Conservation (phyloP, 2,797 vertebrate species). For the Holocentrus rufus region DNA sequence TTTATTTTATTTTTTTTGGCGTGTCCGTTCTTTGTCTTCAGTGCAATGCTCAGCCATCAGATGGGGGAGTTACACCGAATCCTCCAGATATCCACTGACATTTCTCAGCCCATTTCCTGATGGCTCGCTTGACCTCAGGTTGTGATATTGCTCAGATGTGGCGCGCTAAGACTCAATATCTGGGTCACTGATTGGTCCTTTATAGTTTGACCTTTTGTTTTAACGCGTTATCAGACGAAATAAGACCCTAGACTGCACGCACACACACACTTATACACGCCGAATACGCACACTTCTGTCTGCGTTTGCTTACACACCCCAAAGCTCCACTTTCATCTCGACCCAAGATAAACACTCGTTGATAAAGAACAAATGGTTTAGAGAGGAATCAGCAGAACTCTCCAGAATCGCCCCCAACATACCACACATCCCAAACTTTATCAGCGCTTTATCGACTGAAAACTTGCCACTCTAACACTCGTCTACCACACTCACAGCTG, state of each 20-base stretch:
- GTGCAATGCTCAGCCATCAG: constrained; percentile 30
- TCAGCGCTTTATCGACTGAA: constrained; percentile 58
- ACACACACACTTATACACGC: constrained; percentile 2
- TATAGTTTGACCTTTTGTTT: constrained; percentile 45
- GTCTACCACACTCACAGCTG: constrained; percentile 56
- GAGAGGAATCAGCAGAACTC: constrained; percentile 15
- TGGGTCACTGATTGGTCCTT: constrained; percentile 39
- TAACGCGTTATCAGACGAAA: constrained; percentile 46
- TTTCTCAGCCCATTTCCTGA: constrained; percentile 37
- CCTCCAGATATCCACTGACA: constrained; percentile 30
- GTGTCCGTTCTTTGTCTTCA: constrained; percentile 50
- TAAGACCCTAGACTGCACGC: constrained; percentile 34
- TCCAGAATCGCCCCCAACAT: constrained; percentile 53
- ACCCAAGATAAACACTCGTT: constrained; percentile 59
- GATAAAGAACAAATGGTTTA: constrained; percentile 60
- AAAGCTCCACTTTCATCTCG: constrained; percentile 59
- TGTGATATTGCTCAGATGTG: constrained; percentile 59
- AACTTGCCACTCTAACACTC: constrained; percentile 53
- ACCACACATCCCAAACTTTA: constrained; percentile 47
- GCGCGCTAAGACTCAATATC: constrained; percentile 30
- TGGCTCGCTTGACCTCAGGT: constrained; percentile 58
- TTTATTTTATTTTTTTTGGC: constrained; percentile 28
- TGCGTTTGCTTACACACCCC: constrained; percentile 56
- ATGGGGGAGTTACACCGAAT: constrained; percentile 39
- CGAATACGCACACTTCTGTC: constrained; percentile 35